Percentiles rank a stretch among this genome's conserved stretches.
These are phyloP conservation scores for Ophiodon elongatus DNA, from an alignment of 2,113 vertebrate species.

Conservation along the genomic window DNA sequence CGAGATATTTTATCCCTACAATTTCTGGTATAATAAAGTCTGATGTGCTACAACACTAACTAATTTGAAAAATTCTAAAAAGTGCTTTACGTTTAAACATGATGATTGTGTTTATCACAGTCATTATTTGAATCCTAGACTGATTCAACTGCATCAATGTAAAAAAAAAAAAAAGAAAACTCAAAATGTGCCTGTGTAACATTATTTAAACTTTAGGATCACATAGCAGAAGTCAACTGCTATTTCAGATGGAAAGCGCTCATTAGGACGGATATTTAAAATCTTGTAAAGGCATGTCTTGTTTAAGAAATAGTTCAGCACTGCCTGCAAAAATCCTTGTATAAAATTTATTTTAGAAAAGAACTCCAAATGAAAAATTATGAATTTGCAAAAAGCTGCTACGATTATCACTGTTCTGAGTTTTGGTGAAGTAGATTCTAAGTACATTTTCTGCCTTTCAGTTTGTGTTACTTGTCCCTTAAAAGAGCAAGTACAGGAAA, in stretches of 20 bases:
- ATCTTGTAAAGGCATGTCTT: constrained; percentile 6
- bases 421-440: constrained; percentile 16
- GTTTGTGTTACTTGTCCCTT: neutral
- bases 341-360: constrained; percentile 30
- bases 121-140: constrained; percentile 1
- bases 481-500: constrained; percentile 15
- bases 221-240: neutral
- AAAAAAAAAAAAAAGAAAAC: neutral
- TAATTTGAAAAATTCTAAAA: constrained; percentile 2
- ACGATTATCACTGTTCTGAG: constrained; percentile 27
- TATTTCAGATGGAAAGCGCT: neutral
- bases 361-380: constrained; percentile 13
- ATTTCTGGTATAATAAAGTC: constrained; percentile 22
- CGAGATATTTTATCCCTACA: neutral
- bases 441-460: constrained; percentile 31
- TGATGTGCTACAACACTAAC: constrained; percentile 30
- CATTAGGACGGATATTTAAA: constrained; percentile 3
- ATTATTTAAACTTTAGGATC: constrained; percentile 1
- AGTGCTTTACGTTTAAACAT: constrained; percentile 20
- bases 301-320: constrained; percentile 10
- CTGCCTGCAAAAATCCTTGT: constrained; percentile 19
- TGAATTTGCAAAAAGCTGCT: constrained; percentile 43
- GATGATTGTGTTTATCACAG: constrained; percentile 3
- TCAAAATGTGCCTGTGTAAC: neutral
- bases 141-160: neutral